Base-by-base conservation (phyloP, 2,888 invertebrate species). In the Muscina levida region DNA sequence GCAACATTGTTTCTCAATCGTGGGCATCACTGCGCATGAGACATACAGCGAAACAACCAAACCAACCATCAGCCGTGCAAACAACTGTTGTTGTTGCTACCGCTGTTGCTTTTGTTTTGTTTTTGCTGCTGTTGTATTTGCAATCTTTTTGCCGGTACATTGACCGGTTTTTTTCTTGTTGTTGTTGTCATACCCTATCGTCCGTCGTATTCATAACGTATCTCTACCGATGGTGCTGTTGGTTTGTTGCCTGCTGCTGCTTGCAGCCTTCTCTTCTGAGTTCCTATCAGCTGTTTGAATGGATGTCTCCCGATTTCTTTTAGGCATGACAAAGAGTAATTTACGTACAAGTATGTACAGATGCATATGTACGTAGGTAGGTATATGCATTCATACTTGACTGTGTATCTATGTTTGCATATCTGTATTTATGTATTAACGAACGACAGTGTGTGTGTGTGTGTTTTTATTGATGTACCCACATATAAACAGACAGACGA, bases 141-240 rank as follows among this genome's bases (percentile, higher is more conserved):
- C 17, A 62, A 71, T 79, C 65, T 71, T 72, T 62, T 79, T 79
- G 82, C 82, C 82, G 78, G 83, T 79, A 79, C 72, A 83, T 80
- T 82, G 82, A 82, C 82, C 81, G 82, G 76, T 74, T 74, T 72
- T 70, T 76, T n/a, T 46, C n/a, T 37, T 57, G 19, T 39, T 51
- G 48, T 37, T 46, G 31, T 26, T 46, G 37, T 51, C 66, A 56
- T n/a, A 31, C 24, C 24, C 48, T 17, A 17, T 37, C 59, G 53
- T 48, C 26, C 74, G 67, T n/a, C n/a, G n/a, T n/a, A n/a, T n/a
- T n/a, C 22, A 59, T 66, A 48, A 37, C 3, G 31, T 8, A 31
- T 8, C 8, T 8, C 31, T 5, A 8, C 31, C 31, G 8, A 31
- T 31, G 3, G 31, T 31, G 3, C 31, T 31, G 31, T 3, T 79